phyloP scores from a whole-genome alignment of 2,797 vertebrate genomes.

The Pangasius sanitwongsei region DNA sequence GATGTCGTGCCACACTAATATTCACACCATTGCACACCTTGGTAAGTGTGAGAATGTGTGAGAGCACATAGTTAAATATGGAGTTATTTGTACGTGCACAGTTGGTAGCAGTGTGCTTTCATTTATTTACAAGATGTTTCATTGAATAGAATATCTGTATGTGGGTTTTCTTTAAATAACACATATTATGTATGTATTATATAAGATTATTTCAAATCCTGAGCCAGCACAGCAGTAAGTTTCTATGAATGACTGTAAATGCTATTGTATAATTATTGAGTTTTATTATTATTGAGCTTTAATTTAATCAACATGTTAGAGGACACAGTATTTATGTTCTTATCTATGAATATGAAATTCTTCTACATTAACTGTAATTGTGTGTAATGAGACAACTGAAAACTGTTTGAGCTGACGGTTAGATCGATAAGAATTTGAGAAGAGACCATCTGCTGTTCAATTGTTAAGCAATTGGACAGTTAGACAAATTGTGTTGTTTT shows the following conservation, averaged over 20 bases:
- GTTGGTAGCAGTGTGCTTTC: neutral
- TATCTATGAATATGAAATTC: neutral
- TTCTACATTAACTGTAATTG: neutral
- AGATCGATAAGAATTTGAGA: neutral
- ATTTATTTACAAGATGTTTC: neutral
- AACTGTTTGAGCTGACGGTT: neutral
- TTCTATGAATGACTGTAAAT: neutral
- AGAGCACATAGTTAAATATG: neutral
- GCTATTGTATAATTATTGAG: neutral
- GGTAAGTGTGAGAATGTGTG: slow-evolving; percentile 56
- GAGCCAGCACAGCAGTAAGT: neutral
- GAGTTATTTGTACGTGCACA: neutral
- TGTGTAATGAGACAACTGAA: neutral
- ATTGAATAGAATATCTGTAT: neutral
- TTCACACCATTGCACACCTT: slow-evolving; percentile 60
- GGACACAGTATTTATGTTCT: neutral
- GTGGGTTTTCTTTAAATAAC: neutral
- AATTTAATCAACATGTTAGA: too few species aligned
- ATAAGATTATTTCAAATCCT: neutral
- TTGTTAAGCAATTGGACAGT: neutral
- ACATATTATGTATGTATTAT: neutral
- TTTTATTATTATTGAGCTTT: neutral
- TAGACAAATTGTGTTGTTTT: neutral
- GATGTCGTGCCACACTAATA: slow-evolving; percentile 59
- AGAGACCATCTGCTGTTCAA: neutral